phyloP scores from a whole-genome alignment of 1,140 invertebrate species.

The Glossosoma conforme region DNA sequence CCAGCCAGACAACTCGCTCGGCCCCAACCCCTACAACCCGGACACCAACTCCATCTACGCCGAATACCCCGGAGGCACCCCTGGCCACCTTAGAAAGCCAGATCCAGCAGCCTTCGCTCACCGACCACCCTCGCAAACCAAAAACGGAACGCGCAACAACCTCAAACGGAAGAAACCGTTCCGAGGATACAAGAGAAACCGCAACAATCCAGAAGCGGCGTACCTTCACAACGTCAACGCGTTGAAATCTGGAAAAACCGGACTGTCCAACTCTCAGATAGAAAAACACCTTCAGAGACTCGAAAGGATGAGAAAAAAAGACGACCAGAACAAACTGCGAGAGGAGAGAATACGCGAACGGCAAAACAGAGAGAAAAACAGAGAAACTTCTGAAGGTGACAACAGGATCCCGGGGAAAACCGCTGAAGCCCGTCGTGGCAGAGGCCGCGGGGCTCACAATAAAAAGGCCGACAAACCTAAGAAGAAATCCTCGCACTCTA shows the following conservation, averaged over 20 bases:
- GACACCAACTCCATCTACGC: slow-evolving; percentile 28
- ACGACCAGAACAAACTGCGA: slow-evolving; percentile 32
- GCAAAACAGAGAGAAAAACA: slow-evolving; percentile 19
- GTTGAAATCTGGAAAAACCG: slow-evolving; percentile 41
- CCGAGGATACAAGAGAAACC: slow-evolving; percentile 38
- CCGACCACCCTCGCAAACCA: slow-evolving; percentile 4
- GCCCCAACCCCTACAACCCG: slow-evolving; percentile 31
- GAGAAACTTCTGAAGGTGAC: background rate
- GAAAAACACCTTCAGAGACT: slow-evolving; percentile 41
- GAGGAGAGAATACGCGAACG: slow-evolving; percentile 29
- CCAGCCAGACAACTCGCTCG: slow-evolving; percentile 20
- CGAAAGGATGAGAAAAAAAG: slow-evolving; percentile 40
- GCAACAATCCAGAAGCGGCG: slow-evolving; percentile 43
- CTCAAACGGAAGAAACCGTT: slow-evolving; percentile 20
- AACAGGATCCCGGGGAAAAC: background rate
- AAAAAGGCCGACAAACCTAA: too few relatives aligned
- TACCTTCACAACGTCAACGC: slow-evolving; percentile 42
- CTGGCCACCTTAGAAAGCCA: background rate
- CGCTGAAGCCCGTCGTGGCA: too few relatives aligned
- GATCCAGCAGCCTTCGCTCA: slow-evolving; percentile 9
- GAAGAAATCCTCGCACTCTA: slow-evolving; percentile 28
- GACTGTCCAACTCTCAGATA: slow-evolving; percentile 41
- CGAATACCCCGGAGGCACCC: background rate
- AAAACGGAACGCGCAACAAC: slow-evolving; percentile 9
- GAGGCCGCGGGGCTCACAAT: too few relatives aligned